phyloP scores from a whole-genome alignment of 1,140 invertebrate species.

The Pemphigus obesinymphae region DNA sequence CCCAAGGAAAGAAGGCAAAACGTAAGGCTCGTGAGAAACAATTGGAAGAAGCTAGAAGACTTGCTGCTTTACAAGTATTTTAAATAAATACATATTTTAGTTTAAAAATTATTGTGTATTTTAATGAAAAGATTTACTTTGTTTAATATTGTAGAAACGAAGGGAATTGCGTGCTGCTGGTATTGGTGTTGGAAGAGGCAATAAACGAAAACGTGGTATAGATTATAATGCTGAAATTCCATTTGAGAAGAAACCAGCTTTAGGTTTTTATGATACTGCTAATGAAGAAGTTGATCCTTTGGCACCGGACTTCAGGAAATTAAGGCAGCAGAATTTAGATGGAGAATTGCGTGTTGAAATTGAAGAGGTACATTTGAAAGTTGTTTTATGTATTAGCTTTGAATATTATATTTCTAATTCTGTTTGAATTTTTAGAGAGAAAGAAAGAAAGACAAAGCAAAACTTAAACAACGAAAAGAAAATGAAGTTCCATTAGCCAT shows the following conservation, averaged over 20 bases:
- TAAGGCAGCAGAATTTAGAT: constrained; percentile 89
- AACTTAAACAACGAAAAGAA: constrained; percentile 90
- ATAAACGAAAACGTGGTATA: constrained; percentile 78
- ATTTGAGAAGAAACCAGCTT: constrained; percentile 88
- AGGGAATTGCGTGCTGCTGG: constrained; percentile 95
- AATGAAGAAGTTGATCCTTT: constrained; percentile 82
- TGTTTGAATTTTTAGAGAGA: constrained; percentile 56
- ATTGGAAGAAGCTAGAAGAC: constrained; percentile 90
- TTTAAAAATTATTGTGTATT: neutral
- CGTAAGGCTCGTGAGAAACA: constrained; percentile 98
- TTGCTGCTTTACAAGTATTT: constrained; percentile 85
- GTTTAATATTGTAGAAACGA: constrained; percentile 64
- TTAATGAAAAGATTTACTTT: neutral
- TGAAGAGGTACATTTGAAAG: constrained; percentile 70
- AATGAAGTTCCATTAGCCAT: constrained; percentile 92
- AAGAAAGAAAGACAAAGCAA: constrained; percentile 84
- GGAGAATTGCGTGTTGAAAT: constrained; percentile 83
- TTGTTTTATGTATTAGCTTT: neutral
- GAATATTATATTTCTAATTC: neutral
- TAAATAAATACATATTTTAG: too few species aligned
- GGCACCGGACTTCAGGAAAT: constrained; percentile 80
- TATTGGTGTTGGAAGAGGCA: constrained; percentile 71
- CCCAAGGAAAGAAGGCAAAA: constrained; percentile 99
- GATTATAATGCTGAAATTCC: constrained; percentile 98
- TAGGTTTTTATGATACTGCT: constrained; percentile 91